These are phyloP conservation scores for Batillaria attramentaria DNA, from an alignment of 1,140 invertebrate genomes.

Conservation along the genomic window DNA sequence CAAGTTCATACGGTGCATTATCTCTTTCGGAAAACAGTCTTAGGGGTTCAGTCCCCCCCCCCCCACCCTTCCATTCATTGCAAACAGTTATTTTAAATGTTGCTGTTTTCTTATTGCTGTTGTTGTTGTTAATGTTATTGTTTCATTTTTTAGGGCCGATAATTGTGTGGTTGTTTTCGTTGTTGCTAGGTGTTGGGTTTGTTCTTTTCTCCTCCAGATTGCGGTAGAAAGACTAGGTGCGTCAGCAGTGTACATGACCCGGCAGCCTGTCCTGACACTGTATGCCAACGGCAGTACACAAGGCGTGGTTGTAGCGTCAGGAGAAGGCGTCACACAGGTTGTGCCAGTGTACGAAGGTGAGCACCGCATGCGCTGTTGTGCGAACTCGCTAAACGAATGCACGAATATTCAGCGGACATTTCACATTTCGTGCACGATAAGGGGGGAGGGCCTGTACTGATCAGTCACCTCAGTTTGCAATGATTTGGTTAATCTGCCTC, in stretches of 20 bases:
- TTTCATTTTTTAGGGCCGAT: neutral
- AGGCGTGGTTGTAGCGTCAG: slow-evolving; percentile 92
- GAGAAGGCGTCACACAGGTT: slow-evolving; percentile 94
- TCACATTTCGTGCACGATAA: neutral
- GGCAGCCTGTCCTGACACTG: slow-evolving; percentile 91
- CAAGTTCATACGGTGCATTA: too few species aligned
- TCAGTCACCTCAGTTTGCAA: neutral
- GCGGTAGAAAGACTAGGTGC: slow-evolving; percentile 81
- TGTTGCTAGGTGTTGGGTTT: neutral
- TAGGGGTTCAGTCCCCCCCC: neutral
- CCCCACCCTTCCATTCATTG: neutral
- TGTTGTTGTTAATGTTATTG: neutral
- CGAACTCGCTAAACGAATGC: too few species aligned
- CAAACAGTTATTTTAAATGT: neutral
- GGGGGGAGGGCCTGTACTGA: neutral
- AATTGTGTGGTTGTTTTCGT: slow-evolving; percentile 26
- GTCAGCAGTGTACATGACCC: slow-evolving; percentile 93
- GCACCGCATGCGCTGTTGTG: too few species aligned
- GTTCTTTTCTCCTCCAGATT: slow-evolving; percentile 68
- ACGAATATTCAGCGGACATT: neutral
- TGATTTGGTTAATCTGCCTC: neutral
- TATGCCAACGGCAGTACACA: slow-evolving; percentile 95
- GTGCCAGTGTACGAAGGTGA: slow-evolving; percentile 89
- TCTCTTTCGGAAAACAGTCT: too few species aligned
- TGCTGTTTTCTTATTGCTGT: neutral